phyloP scores from a whole-genome alignment of 2,797 vertebrate genomes.

The Eulemur albifrons region DNA sequence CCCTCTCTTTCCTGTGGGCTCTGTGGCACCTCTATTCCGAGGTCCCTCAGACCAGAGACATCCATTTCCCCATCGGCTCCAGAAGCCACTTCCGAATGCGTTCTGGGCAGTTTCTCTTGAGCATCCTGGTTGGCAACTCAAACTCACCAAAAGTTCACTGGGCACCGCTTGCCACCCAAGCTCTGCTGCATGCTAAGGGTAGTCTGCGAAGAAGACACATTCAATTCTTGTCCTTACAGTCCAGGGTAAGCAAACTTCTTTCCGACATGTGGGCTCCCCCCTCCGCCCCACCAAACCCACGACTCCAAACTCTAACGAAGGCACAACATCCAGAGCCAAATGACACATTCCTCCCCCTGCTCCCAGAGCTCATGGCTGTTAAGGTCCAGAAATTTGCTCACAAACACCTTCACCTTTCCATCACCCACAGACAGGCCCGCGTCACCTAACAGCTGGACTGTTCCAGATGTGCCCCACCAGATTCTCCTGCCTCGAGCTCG shows the following conservation, averaged over 20 bases:
- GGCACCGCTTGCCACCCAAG: neutral
- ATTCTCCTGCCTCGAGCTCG: neutral
- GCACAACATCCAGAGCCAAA: neutral
- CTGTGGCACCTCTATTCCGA: neutral
- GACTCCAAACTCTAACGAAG: neutral
- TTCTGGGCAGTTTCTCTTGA: neutral
- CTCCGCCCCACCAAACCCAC: neutral
- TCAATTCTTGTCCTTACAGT: neutral
- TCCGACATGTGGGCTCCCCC: accelerated
- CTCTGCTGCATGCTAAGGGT: neutral
- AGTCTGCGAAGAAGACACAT: neutral
- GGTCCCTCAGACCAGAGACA: neutral
- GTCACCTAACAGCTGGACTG: neutral
- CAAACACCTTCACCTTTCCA: neutral
- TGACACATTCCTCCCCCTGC: neutral
- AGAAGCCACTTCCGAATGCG: neutral
- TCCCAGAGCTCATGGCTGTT: neutral
- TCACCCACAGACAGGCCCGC: neutral
- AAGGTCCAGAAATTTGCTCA: neutral
- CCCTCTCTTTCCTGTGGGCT: neutral
- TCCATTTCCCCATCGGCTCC: neutral
- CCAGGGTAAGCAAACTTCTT: neutral
- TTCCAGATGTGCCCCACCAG: neutral
- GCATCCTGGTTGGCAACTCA: neutral
- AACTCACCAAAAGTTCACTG: neutral